These are phyloP conservation scores for Heliconius sara DNA, from an alignment of 2,888 invertebrate genomes.

Conservation along the genomic window DNA sequence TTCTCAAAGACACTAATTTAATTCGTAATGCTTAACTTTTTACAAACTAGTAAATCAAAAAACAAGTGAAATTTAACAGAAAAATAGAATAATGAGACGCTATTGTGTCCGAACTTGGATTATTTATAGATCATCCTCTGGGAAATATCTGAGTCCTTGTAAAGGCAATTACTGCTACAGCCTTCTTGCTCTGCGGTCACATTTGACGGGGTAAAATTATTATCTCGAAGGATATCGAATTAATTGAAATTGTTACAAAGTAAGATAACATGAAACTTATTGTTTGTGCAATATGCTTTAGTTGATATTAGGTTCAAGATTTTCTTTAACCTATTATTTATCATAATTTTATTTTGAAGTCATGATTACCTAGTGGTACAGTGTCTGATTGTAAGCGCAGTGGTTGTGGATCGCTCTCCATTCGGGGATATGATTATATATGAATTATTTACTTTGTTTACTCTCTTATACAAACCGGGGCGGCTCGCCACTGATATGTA, in stretches of 20 bases:
- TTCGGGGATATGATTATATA: no score
- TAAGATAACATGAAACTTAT: neutral
- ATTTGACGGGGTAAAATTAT: neutral
- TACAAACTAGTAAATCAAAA: neutral
- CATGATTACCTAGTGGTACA: no score
- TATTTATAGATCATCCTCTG: conserved; percentile 20
- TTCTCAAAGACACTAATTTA: neutral
- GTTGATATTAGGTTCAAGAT: no score
- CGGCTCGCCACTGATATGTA: no score
- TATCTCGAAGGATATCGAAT: conserved; percentile 3
- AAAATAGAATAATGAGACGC: neutral
- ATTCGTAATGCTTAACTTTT: neutral
- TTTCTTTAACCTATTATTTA: no score
- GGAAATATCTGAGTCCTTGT: conserved; percentile 17
- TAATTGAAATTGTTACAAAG: conserved; percentile 10
- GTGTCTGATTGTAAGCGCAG: no score
- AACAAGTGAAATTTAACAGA: neutral
- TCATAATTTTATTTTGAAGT: no score
- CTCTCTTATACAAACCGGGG: no score
- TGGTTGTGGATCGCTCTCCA: no score
- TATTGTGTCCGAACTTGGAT: neutral
- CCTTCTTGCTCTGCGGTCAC: neutral
- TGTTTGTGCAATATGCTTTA: neutral
- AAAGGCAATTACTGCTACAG: conserved; percentile 15
- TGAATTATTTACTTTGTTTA: no score